Evolutionary conservation across 2,797 vertebrate genomes (phyloP).

Genomic region (Trachurus trachurus): DNA sequence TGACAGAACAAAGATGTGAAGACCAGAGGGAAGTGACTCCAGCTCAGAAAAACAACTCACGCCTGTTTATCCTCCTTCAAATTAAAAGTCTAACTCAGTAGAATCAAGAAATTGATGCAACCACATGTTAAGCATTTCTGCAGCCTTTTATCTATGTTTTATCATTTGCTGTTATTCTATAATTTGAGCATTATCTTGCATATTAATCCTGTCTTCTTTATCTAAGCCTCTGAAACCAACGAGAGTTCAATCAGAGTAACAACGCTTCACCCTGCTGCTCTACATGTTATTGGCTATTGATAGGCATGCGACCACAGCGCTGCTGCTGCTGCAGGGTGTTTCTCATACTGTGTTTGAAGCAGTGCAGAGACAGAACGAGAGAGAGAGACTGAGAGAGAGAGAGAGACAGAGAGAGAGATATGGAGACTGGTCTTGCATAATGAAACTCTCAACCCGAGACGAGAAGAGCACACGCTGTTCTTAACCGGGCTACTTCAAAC

Average conservation of each 20-base stretch:
- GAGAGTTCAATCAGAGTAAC: too few species aligned
- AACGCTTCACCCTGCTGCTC: not conserved
- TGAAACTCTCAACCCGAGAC: not conserved
- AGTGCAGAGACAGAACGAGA: constrained; percentile 20
- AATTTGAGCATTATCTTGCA: not conserved
- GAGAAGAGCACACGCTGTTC: constrained; percentile 46
- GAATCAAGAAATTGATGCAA: too few species aligned
- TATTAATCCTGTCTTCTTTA: not conserved
- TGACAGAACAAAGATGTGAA: not conserved
- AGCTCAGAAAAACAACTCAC: too few species aligned
- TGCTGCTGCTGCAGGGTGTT: not conserved
- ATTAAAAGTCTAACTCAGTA: not conserved
- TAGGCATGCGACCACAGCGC: constrained; percentile 19
- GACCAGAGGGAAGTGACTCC: too few species aligned
- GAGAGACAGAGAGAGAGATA: too few species aligned
- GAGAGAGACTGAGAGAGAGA: too few species aligned
- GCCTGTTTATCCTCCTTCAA: not conserved
- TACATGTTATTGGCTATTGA: not conserved
- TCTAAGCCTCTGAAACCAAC: not conserved
- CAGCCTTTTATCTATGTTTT: not conserved
- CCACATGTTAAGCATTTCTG: not conserved
- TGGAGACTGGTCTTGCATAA: constrained; percentile 37
- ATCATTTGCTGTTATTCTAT: not conserved
- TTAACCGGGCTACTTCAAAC: not conserved
- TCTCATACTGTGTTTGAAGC: constrained; percentile 1